Evolutionary conservation across 2,797 vertebrate genomes (phyloP).

Genomic region (Siniperca undulata): DNA sequence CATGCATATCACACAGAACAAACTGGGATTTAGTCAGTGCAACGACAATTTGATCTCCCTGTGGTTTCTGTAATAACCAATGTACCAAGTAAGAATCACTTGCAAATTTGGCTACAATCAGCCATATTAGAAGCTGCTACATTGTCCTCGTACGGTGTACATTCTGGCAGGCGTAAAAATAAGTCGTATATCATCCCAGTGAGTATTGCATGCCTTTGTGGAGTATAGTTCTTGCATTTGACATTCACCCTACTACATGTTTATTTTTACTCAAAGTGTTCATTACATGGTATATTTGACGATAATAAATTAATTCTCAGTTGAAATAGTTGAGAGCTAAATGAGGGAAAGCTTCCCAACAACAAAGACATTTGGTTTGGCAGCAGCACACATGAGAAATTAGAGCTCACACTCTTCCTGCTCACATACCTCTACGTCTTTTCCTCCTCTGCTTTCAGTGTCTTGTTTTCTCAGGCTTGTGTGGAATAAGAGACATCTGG

Average conservation of each 20-base stretch:
- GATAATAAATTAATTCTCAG: constrained; percentile 65
- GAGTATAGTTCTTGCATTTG: constrained; percentile 18
- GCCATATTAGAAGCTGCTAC: neutral
- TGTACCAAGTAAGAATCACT: neutral
- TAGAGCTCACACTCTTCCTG: constrained; percentile 46
- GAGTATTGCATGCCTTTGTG: neutral
- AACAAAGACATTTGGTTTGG: constrained; percentile 81
- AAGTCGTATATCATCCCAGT: constrained; percentile 14
- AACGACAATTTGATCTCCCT: neutral
- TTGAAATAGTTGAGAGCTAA: constrained; percentile 56
- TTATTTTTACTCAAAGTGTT: constrained; percentile 53
- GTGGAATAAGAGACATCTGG: constrained; percentile 64
- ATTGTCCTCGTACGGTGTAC: neutral
- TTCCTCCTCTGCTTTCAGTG: constrained; percentile 38
- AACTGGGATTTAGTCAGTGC: constrained; percentile 10
- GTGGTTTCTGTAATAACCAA: constrained; percentile 16
- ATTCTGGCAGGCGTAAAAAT: constrained; percentile 25
- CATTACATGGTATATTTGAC: constrained; percentile 48
- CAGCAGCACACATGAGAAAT: constrained; percentile 70
- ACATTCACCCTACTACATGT: constrained; percentile 31
- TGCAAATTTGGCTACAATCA: constrained; percentile 12
- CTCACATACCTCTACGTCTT: constrained; percentile 63
- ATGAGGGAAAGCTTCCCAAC: constrained; percentile 70
- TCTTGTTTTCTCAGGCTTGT: constrained; percentile 68
- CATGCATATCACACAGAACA: neutral